Conservation (phyloP, 2,888 invertebrate genomes). For the Ectobius pallidus region DNA sequence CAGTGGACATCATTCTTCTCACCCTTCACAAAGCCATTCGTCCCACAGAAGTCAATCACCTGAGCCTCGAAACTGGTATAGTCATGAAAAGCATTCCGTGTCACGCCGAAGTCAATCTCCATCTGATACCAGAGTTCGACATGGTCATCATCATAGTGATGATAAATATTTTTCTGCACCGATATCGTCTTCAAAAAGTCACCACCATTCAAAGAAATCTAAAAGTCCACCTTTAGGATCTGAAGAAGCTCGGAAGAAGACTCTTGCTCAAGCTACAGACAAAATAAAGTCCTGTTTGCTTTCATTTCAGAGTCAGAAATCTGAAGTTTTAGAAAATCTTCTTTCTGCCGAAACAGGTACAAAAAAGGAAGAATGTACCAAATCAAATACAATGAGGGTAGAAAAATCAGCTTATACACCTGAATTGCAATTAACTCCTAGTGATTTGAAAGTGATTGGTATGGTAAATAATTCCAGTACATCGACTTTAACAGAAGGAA, state of each 20-base stretch:
- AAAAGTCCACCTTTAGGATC: slow-evolving; percentile 28
- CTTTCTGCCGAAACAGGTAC: neutral
- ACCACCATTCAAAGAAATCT: neutral
- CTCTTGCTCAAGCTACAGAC: slow-evolving; percentile 25
- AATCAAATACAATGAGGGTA: neutral
- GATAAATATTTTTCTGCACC: neutral
- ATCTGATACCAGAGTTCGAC: neutral
- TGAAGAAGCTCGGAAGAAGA: slow-evolving; percentile 32
- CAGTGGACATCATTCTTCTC: too few relatives aligned
- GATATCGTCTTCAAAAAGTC: neutral
- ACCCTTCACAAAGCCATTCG: too few relatives aligned
- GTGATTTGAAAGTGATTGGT: slow-evolving; percentile 23
- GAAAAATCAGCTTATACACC: neutral
- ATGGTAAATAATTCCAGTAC: neutral
- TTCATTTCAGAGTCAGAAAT: slow-evolving; percentile 27
- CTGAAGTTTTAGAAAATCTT: slow-evolving; percentile 2
- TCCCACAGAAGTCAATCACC: too few relatives aligned
- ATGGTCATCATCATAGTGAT: neutral
- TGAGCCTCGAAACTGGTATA: neutral
- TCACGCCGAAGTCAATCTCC: neutral
- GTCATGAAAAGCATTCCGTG: neutral
- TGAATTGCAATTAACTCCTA: neutral
- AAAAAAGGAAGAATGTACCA: neutral
- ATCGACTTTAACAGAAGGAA: neutral
- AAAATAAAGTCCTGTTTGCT: slow-evolving; percentile 31